Evolutionary conservation across 2,113 vertebrate genomes (phyloP), one percentile per base, ranked within the genome.

Genomic region (Sminthopsis crassicaudata): DNA sequence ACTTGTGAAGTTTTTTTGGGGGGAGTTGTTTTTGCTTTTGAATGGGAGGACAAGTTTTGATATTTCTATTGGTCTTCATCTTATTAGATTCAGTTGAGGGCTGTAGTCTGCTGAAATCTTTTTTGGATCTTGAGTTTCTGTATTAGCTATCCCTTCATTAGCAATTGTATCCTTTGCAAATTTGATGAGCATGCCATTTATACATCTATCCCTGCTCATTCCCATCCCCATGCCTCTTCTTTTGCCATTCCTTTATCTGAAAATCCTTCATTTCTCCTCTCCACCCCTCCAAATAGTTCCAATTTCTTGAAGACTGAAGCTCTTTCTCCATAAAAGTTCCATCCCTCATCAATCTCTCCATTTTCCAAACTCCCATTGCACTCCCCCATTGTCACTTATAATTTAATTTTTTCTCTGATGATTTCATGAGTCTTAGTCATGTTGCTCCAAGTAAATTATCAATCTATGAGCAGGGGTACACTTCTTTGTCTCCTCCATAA

Each of bases 371-470:
- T 91, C 52, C 26, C 53, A 19, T 88, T 53, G 8, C 42, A 48
- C 91, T 93, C 36, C 19, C n/a, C 19, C 23, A 67, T 51, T 48
- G 84, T 94, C 67, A 24, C 52, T 46, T 90, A 92, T 50, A n/a
- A 48, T 92, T 53, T 53, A 67, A 90, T 36, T 93, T 53, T 46
- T 92, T 16, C 53, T 90, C 53, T 6, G 92, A 55, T 84, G 67
- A 50, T 94, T 95, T 92, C 46, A 94, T 95, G 46, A 93, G 76
- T n/a, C 27, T 88, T 95, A 48, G n/a, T 92, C 46, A 30, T 93
- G 22, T 84, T 88, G 14, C 42, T 19, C 57, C 67, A 84, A 84
- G 36, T 42, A 84, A 42, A n/a, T 84, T 90, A 51, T 8, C n/a
- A 96, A 5, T 11, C 55, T 93, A 9, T 22, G 3, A 94, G 26